These are phyloP conservation scores for Heliconius aoede DNA, from an alignment of 2,888 invertebrate genomes.

Conservation along the genomic window DNA sequence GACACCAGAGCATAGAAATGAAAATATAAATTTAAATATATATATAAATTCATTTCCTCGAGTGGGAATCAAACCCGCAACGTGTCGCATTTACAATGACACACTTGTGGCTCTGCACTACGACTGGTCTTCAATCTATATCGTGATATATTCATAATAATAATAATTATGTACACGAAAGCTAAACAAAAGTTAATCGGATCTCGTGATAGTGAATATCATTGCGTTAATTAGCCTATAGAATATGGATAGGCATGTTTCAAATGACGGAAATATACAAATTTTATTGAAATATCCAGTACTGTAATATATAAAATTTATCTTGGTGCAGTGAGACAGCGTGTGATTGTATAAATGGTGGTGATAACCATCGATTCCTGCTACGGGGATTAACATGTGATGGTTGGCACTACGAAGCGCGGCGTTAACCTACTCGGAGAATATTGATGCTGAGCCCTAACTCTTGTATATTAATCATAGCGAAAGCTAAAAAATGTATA, in stretches of 20 bases:
- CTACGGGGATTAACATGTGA: neutral
- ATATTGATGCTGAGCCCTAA: no score
- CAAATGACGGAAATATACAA: constrained; percentile 6
- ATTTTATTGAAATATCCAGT: neutral
- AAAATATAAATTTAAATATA: no score
- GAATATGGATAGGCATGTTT: constrained; percentile 21
- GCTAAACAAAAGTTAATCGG: constrained; percentile 12
- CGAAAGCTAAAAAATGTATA: no score
- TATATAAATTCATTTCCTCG: no score
- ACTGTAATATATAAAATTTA: neutral
- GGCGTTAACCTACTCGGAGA: no score
- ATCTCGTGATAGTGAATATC: constrained; percentile 27
- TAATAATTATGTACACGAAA: constrained; percentile 4
- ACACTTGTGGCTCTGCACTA: no score
- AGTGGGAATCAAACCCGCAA: no score
- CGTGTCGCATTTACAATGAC: no score
- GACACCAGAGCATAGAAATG: no score
- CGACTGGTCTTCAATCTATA: neutral
- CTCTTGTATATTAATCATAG: no score
- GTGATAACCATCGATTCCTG: neutral
- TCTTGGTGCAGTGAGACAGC: neutral
- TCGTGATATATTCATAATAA: neutral
- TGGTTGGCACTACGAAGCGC: no score
- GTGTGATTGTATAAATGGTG: neutral
- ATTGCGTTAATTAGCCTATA: constrained; percentile 18